Evolutionary conservation across 92 coral and sea anemone species (phyloP), one percentile per base, ranked within the genome.

Genomic region (Pocillopora grandis): DNA sequence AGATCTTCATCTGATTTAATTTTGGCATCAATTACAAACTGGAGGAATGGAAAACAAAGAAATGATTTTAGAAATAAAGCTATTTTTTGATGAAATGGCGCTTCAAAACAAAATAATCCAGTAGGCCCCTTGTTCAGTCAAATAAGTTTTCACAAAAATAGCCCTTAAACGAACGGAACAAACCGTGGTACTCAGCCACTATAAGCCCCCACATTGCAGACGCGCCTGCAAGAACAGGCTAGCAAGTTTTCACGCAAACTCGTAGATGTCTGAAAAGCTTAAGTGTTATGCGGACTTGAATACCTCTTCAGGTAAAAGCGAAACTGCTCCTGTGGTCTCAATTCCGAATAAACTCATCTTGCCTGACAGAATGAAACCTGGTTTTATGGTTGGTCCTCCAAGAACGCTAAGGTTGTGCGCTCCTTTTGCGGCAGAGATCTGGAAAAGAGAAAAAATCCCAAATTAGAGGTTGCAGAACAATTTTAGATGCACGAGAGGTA

Each of bases 11-110:
- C 62, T 20, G 83, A 42, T 17, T 14, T 16, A 67, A 84, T 21
- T 48, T 84, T 77, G 1, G 99, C 98, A 62, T 97, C 96, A 36
- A 97, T 90, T 58, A 92, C 65, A 86, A 97, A 92, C 99, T 97
- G 67, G 73, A 23, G 57, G 72, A 80, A 12, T 35, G 42, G 23
- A 31, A 33, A 33, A 79, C 31, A 27, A 27, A 27, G 31, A 55
- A 18, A 55, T 42, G 42, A 61, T 20, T 33, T 77, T n/a, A 70
- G 78, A 10, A 21, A 78, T 10, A 23, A 75, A 82, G 27, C 71
- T 2, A 76, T 63, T 58, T 17, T 16, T 14, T 16, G 21, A 10
- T n/a, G 31, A 13, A 16, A 5, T 6, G 15, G 35, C 20, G 12
- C 9, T 48, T 11, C 15, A 49, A 12, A 1, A 2, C n/a, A 16